Evolutionary conservation across 2,888 invertebrate genomes (phyloP).

Genomic region (Megastigmus dorsalis): DNA sequence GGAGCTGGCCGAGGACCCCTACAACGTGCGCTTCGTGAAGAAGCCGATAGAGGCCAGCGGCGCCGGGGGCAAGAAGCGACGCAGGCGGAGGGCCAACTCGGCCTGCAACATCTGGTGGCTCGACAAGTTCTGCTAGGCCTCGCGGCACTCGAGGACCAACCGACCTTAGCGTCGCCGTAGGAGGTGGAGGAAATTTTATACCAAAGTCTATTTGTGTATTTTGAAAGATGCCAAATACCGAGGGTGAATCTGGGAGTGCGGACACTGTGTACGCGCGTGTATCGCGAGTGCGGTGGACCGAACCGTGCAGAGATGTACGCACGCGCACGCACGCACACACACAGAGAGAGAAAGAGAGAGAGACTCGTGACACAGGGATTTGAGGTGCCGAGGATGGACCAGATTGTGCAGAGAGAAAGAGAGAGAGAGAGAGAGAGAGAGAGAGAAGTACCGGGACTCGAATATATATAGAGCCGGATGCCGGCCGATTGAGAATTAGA

Average conservation of each 20-base stretch:
- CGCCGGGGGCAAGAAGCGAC: constrained; percentile 81
- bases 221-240: constrained; percentile 49
- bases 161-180: constrained; percentile 77
- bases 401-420: too few species aligned
- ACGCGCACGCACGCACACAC: background rate
- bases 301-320: background rate
- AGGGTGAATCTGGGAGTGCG: background rate
- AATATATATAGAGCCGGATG: background rate
- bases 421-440: constrained; percentile 1
- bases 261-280: background rate
- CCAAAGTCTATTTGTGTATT: constrained; percentile 79
- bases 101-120: constrained; percentile 76
- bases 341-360: background rate
- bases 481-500: constrained; percentile 37
- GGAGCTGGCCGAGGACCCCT: constrained; percentile 95
- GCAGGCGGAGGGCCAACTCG: constrained; percentile 82
- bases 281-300: background rate
- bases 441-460: background rate
- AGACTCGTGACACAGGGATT: background rate
- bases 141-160: constrained; percentile 64
- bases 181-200: constrained; percentile 72
- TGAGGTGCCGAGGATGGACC: too few species aligned
- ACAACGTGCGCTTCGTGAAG: constrained; percentile 93
- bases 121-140: constrained; percentile 71
- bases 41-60: constrained; percentile 79